A percentile compares a stretch with the other conserved stretches of the same genome.
Evolutionary conservation across 2,888 invertebrate genomes (phyloP).

Genomic region (Troilus luridus): DNA sequence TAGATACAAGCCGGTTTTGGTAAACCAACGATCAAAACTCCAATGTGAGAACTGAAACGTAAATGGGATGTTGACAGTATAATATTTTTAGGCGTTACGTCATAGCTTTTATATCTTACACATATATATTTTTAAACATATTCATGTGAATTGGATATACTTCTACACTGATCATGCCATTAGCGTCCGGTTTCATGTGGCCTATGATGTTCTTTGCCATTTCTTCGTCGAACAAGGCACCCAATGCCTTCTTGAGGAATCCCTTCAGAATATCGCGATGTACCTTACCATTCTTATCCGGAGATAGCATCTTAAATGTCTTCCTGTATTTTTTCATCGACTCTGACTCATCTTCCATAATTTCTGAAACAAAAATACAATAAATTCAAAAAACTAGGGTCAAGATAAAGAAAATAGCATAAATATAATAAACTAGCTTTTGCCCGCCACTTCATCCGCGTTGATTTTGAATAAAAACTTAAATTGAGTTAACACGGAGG

Average conservation of each 20-base stretch:
- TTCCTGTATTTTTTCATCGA: slow-evolving; percentile 21
- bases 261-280: slow-evolving; percentile 30
- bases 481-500: no score
- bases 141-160: neutral
- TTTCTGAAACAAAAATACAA: neutral
- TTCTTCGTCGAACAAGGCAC: slow-evolving; percentile 60
- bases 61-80: no score
- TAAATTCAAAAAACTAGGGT: neutral
- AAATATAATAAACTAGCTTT: no score
- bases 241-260: slow-evolving; percentile 54
- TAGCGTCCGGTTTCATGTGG: slow-evolving; percentile 60
- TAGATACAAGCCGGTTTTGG: no score
- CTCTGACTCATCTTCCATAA: slow-evolving; percentile 54
- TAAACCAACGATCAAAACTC: no score
- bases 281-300: slow-evolving; percentile 50
- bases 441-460: no score
- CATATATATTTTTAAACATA: no score
- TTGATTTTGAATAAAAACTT: no score
- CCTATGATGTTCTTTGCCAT: slow-evolving; percentile 59
- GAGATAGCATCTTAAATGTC: slow-evolving; percentile 20
- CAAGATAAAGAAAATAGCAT: no score
- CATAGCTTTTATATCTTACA: no score
- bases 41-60: no score
- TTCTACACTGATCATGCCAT: slow-evolving; percentile 60
- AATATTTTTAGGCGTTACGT: no score